phyloP scores from a whole-genome alignment of 2,797 vertebrate species.

The Moxostoma hubbsi region DNA sequence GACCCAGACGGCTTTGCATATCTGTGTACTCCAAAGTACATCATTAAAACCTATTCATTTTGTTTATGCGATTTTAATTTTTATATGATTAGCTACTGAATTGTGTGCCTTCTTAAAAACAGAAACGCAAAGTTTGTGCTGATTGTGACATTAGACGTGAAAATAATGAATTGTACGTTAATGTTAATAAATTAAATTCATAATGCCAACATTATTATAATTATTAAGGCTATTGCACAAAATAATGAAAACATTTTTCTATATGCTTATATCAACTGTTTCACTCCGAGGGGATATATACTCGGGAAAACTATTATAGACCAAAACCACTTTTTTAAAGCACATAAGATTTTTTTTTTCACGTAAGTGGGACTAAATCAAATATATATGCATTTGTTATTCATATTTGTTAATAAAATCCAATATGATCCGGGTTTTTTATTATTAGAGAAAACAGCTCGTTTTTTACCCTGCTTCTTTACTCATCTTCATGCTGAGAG shows the following conservation, averaged over 20 bases:
- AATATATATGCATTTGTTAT: too few relatives aligned
- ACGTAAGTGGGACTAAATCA: not conserved
- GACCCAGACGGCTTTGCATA: constrained; percentile 65
- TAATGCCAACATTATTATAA: not conserved
- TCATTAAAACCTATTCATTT: constrained; percentile 63
- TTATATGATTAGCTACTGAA: constrained; percentile 33
- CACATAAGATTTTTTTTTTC: not conserved
- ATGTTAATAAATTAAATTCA: not conserved
- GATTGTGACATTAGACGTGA: not conserved
- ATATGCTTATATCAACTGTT: not conserved
- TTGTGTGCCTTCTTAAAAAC: not conserved
- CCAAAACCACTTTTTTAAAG: not conserved
- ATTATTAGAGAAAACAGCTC: not conserved
- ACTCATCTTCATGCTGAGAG: constrained; percentile 51
- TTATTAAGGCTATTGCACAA: not conserved
- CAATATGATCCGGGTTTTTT: too few relatives aligned
- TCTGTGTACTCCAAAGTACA: constrained; percentile 54
- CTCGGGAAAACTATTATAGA: not conserved
- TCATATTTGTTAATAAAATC: too few relatives aligned
- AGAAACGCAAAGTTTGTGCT: not conserved
- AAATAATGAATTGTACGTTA: not conserved
- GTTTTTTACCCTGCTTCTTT: constrained; percentile 42
- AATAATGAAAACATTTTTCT: not conserved
- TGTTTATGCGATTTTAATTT: constrained; percentile 51
- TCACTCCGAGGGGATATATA: not conserved